Evolutionary conservation across 2,797 vertebrate genomes (phyloP).

Genomic region (Bryconaethiops microstoma): DNA sequence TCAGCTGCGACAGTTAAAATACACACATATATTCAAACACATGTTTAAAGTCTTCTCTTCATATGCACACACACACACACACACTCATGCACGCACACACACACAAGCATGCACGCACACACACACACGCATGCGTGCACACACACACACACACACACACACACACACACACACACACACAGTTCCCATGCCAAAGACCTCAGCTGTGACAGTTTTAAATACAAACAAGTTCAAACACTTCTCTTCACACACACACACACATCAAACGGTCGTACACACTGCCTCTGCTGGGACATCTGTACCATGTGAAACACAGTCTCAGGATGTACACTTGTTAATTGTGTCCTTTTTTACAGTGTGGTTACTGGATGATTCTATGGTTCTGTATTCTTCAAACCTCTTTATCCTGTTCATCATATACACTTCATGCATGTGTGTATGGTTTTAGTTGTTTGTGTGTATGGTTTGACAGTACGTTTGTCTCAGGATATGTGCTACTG

Average conservation of each 20-base stretch:
- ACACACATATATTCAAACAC: too few relatives aligned
- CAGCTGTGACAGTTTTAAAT: too few relatives aligned
- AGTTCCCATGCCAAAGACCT: too few relatives aligned
- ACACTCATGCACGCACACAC: too few relatives aligned
- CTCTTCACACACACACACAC: background rate
- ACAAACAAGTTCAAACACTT: too few relatives aligned
- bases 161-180: background rate
- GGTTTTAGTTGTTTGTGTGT: background rate
- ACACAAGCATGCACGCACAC: too few relatives aligned
- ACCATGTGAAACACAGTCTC: background rate
- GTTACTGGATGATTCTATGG: background rate
- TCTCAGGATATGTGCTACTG: too few relatives aligned
- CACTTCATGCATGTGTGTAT: background rate
- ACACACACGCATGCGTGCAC: too few relatives aligned
- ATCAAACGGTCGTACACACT: background rate
- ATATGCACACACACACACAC: background rate
- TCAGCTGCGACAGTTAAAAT: background rate
- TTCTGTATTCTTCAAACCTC: background rate
- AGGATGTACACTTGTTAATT: background rate
- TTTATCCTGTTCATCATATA: background rate
- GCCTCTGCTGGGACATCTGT: background rate
- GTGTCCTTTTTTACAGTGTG: background rate
- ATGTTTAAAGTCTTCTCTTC: too few relatives aligned
- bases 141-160: constrained; percentile 8
- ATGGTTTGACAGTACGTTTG: background rate